A percentile compares a stretch with the other conserved stretches of the same genome.
Conservation (phyloP, 37 sponge, comb jelly and placozoan genomes). For the Tethya wilhelma region DNA sequence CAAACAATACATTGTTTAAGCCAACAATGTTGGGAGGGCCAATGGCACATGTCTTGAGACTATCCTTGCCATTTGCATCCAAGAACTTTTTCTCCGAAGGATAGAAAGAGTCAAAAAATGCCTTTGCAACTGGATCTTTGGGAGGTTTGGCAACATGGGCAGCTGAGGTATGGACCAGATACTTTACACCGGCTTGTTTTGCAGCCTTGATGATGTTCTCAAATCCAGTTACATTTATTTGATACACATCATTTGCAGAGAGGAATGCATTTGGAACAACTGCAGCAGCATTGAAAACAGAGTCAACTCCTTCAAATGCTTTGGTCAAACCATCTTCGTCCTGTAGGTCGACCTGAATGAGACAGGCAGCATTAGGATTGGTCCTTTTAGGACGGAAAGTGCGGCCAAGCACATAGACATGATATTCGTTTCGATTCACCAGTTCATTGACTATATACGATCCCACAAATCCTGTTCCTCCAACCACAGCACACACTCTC, state of each 20-base stretch:
- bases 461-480: slow-evolving; percentile 77
- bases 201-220: slow-evolving; percentile 51
- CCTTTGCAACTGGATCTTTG: slow-evolving; percentile 6
- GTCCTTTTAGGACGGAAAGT: slow-evolving; percentile 44
- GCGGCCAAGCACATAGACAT: slow-evolving; percentile 72
- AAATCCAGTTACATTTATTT: slow-evolving; percentile 32
- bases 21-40: slow-evolving; percentile 55
- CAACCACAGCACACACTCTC: slow-evolving; percentile 70
- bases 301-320: slow-evolving; percentile 69
- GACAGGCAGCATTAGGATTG: slow-evolving; percentile 55
- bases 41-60: slow-evolving; percentile 61
- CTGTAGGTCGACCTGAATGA: slow-evolving; percentile 71
- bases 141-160: background rate
- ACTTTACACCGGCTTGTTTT: slow-evolving; percentile 55
- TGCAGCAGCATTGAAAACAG: slow-evolving; percentile 59
- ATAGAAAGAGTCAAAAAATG: slow-evolving; percentile 30
- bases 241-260: slow-evolving; percentile 45
- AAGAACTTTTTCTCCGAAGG: slow-evolving; percentile 9
- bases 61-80: slow-evolving; percentile 37
- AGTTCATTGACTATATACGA: slow-evolving; percentile 70
- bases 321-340: slow-evolving; percentile 63
- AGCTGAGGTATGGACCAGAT: slow-evolving; percentile 48
- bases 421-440: slow-evolving; percentile 29
- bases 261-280: slow-evolving; percentile 58
- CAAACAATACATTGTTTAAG: slow-evolving; percentile 23